Conservation (phyloP, 64 coral and sea anemone genomes). For the Acropora tenuis region DNA sequence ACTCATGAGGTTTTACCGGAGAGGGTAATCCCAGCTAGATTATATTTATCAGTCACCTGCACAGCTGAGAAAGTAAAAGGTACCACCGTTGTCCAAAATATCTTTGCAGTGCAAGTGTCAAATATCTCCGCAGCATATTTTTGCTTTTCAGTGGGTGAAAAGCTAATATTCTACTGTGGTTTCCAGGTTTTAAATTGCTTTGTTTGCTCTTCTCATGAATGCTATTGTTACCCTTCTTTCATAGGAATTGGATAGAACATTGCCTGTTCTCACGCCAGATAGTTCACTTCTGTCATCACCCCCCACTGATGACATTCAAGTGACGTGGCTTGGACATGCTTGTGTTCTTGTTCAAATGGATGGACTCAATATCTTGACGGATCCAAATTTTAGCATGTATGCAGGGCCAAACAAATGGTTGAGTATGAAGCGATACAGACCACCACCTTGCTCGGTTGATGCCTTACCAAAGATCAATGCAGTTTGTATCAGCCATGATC, state of each 20-base stretch:
- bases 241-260: conserved; percentile 60
- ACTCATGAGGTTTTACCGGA: too few species aligned
- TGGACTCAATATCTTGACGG: conserved; percentile 66
- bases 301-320: conserved; percentile 50
- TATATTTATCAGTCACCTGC: too few species aligned
- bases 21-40: too few species aligned
- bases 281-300: conserved; percentile 45
- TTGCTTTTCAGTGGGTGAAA: too few species aligned
- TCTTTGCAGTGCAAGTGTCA: too few species aligned
- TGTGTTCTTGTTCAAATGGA: conserved; percentile 74
- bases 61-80: too few species aligned
- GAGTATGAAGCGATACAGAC: conserved; percentile 79
- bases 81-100: too few species aligned
- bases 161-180: too few species aligned
- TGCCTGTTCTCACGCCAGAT: conserved; percentile 68
- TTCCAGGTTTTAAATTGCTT: neutral
- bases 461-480: conserved; percentile 83
- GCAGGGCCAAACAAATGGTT: conserved; percentile 40
- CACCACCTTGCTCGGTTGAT: conserved; percentile 69
- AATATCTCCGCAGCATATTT: too few species aligned
- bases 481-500: conserved; percentile 91
- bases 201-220: neutral
- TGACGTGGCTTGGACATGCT: conserved; percentile 85
- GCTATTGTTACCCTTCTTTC: neutral
- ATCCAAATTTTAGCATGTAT: conserved; percentile 66